Evolutionary conservation across 2,888 invertebrate species (phyloP).

Genomic region (Macroteleia sp.): DNA sequence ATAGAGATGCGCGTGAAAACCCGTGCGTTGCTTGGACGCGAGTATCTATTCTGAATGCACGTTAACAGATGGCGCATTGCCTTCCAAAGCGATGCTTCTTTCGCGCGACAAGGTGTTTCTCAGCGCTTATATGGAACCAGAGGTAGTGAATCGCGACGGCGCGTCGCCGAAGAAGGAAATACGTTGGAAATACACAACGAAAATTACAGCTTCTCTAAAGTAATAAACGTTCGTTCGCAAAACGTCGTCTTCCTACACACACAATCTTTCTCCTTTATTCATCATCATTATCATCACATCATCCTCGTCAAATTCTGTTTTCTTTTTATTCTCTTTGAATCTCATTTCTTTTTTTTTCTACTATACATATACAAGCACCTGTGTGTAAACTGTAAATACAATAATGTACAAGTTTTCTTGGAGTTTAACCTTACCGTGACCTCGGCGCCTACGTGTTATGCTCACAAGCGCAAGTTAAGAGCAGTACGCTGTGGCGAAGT

Average conservation of each 20-base stretch:
- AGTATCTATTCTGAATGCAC: too few species aligned
- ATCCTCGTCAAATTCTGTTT: too few species aligned
- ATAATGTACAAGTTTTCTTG: slow-evolving; percentile 79
- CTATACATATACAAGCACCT: slow-evolving; percentile 73
- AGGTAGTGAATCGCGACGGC: slow-evolving; percentile 45
- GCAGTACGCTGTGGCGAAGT: slow-evolving; percentile 55
- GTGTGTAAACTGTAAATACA: slow-evolving; percentile 76
- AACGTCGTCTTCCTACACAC: slow-evolving; percentile 11
- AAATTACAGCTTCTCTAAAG: slow-evolving; percentile 1
- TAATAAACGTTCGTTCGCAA: slow-evolving; percentile 22
- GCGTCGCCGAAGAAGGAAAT: too few species aligned
- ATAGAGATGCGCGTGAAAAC: too few species aligned
- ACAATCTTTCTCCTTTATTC: neutral
- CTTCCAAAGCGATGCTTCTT: neutral
- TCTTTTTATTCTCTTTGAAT: neutral
- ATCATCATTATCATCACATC: slow-evolving; percentile 4
- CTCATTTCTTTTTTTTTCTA: slow-evolving; percentile 68
- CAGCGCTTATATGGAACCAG: slow-evolving; percentile 19
- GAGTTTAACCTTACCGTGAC: slow-evolving; percentile 81
- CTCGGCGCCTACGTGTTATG: slow-evolving; percentile 66
- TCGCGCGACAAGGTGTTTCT: neutral
- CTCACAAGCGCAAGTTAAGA: slow-evolving; percentile 61
- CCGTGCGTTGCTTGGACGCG: too few species aligned
- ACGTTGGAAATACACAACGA: slow-evolving; percentile 31
- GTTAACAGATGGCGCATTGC: slow-evolving; percentile 7